These are phyloP conservation scores for Plemyria rubiginata DNA, from an alignment of 2,888 invertebrate species.

Conservation along the genomic window DNA sequence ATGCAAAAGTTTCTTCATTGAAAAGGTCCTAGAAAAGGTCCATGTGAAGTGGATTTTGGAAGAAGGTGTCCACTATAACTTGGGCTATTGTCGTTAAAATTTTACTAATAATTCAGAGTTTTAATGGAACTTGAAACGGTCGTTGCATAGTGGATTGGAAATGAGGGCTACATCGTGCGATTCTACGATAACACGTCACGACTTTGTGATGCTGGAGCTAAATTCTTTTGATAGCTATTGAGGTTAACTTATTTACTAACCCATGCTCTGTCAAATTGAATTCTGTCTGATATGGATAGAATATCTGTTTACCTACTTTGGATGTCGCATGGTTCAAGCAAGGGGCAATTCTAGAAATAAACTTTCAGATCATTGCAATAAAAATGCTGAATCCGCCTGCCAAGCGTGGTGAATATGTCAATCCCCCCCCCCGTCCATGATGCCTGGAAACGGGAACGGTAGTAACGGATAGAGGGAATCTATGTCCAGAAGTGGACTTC, in stretches of 20 bases:
- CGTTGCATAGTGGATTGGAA: conserved; percentile 25
- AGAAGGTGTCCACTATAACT: conserved; percentile 25
- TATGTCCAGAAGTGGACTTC: no score
- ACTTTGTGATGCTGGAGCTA: conserved; percentile 47
- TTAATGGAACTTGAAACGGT: conserved; percentile 16
- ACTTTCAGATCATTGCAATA: no score
- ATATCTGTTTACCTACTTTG: no score
- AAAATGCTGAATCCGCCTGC: no score
- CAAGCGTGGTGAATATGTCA: no score
- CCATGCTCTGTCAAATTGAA: neutral
- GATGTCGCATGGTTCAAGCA: no score
- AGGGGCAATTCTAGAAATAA: no score
- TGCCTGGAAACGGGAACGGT: no score
- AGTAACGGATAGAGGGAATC: no score
- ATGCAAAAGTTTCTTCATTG: neutral
- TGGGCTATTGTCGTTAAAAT: conserved; percentile 15
- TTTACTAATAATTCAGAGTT: conserved; percentile 3
- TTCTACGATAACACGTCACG: conserved; percentile 73
- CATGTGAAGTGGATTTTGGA: conserved; percentile 9
- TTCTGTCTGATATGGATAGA: no score
- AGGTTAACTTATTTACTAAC: neutral
- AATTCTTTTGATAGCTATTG: conserved; percentile 20
- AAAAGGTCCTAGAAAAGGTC: conserved; percentile 10
- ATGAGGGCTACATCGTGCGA: conserved; percentile 67
- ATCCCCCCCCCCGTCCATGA: no score